These are phyloP conservation scores for Cirrhinus molitorella DNA, from an alignment of 2,797 vertebrate species.

Conservation along the genomic window DNA sequence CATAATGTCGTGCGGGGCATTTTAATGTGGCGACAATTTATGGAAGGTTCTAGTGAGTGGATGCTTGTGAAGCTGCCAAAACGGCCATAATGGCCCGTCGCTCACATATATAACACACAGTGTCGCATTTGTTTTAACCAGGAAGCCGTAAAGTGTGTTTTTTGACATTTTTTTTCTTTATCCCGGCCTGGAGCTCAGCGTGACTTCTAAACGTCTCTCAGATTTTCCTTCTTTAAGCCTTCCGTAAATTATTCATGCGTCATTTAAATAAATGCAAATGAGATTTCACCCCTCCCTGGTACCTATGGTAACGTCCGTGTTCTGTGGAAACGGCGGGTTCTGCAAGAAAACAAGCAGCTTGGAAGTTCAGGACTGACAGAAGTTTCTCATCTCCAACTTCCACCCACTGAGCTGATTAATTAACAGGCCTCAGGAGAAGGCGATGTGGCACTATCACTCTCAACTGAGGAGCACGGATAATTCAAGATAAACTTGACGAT, in stretches of 20 bases:
- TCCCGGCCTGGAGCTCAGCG: neutral
- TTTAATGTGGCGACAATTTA: slow-evolving; percentile 74
- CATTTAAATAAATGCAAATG: slow-evolving; percentile 88
- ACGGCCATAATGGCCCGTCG: slow-evolving; percentile 58
- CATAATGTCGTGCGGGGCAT: slow-evolving; percentile 69
- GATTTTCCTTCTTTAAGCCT: neutral
- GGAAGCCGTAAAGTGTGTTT: neutral
- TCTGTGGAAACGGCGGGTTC: slow-evolving; percentile 64
- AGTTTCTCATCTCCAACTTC: slow-evolving; percentile 36
- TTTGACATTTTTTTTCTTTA: neutral
- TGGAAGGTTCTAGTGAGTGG: slow-evolving; percentile 61
- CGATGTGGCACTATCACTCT: slow-evolving; percentile 8
- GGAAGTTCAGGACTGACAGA: neutral
- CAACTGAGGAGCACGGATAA: neutral
- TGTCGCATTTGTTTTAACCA: slow-evolving; percentile 28
- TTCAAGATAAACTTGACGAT: neutral
- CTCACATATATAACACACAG: slow-evolving; percentile 53
- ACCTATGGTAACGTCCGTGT: slow-evolving; percentile 82
- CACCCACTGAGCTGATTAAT: slow-evolving; percentile 43
- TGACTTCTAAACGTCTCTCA: neutral
- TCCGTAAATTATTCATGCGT: slow-evolving; percentile 80
- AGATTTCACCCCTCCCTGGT: slow-evolving; percentile 71
- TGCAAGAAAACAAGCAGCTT: slow-evolving; percentile 13
- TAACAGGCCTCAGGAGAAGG: slow-evolving; percentile 1
- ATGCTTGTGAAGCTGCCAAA: slow-evolving; percentile 61